Evolutionary conservation across 30 jellyfish, hydroid and myxozoan genomes (phyloP), one percentile per base, ranked within the genome.

Genomic region (Haliclystus octoradiatus): DNA sequence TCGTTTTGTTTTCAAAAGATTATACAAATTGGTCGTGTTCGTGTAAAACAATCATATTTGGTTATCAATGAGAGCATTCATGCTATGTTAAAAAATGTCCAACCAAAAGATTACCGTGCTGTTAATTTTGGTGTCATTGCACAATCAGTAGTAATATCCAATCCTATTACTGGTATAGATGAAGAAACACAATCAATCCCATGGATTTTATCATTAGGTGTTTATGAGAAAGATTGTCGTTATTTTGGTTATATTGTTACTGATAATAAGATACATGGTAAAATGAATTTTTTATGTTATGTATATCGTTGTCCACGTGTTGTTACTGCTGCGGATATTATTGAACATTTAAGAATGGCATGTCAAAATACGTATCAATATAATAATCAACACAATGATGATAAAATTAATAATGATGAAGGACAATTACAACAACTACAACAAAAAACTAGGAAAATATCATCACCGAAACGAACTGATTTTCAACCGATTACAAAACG

Each of bases 191-290:
- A 88, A 52, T 80, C 94, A 0, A 67, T 78, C 26, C 88, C 94
- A 0, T 88, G 92, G 88, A 72, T 88, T 31, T 78, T 88, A 1
- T 75, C 97, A 1, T 85, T 88, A 22, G 97, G 97, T 25, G 73
- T 88, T 26, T 88, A 79, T 67, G 69, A 68, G 33, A 33, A 65
- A 29, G 97, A 88, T 63, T 79, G 78, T 15, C 77, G 97, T 26
- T 88, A 79, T 70, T 88, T 88, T 68, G 97, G 94, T 2, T 88
- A 66, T 50, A 81, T 82, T 32, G 82, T 88, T 0, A 34, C 93
- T 9, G 72, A 76, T 29, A 69, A 84, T 29, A 71, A 65, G 28
- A 68, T 61, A 22, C 81, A 78, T 51, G 53, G 74, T 30, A 88
- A 88, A 76, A 74, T 88, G 32, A 74, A 76, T 15, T 62, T 81